Evolutionary conservation across 2,113 vertebrate genomes (phyloP).

Genomic region (human): GRCh38 chrX:107342501-107343000

Average conservation of each 20-base stretch:
- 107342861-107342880: slow-evolving; percentile 37
- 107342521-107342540: slow-evolving; percentile 26
- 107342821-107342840: not conserved
- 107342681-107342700: not conserved
- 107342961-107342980: not conserved
- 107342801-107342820: not conserved
- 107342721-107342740: slow-evolving; percentile 8
- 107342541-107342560: not conserved
- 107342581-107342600: not conserved
- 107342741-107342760: not conserved
- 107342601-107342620: not conserved
- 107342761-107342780: not conserved
- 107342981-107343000: not conserved
- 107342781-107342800: not conserved
- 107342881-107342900: not conserved
- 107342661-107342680: not conserved
- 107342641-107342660: not conserved
- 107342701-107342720: not conserved
- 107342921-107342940: not conserved
- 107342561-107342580: not conserved
- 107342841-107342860: not conserved
- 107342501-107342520: not conserved
- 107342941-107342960: not conserved
- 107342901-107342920: not conserved
- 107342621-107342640: not conserved